Percentiles rank a stretch among this genome's conserved stretches.
phyloP scores from a whole-genome alignment of 2,797 vertebrate species.

The Selene dorsalis region DNA sequence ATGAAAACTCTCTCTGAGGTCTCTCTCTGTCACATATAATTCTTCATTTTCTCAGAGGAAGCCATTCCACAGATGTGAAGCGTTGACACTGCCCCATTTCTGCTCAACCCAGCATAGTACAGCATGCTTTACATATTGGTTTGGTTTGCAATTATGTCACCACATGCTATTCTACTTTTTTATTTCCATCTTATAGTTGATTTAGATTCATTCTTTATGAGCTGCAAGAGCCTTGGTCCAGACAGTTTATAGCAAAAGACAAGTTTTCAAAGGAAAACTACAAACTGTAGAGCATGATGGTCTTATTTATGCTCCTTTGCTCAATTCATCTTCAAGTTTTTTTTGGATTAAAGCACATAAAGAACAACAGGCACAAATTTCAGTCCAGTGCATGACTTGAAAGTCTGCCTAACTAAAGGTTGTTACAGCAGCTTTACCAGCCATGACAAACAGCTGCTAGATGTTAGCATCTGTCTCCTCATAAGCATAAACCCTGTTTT shows the following conservation, averaged over 20 bases:
- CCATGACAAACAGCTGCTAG: constrained; percentile 33
- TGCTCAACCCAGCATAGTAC: constrained; percentile 13
- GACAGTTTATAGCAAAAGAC: neutral
- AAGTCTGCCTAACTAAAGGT: constrained; percentile 15
- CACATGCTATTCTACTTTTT: neutral
- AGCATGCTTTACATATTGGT: neutral
- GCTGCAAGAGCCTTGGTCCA: neutral
- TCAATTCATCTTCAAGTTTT: constrained; percentile 13
- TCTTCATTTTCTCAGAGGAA: constrained; percentile 50
- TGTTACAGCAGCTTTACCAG: constrained; percentile 8
- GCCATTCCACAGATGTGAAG: constrained; percentile 31
- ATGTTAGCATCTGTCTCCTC: constrained; percentile 36
- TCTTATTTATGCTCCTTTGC: constrained; percentile 18
- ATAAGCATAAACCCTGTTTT: constrained; percentile 4
- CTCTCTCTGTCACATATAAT: constrained; percentile 37
- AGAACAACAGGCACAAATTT: neutral
- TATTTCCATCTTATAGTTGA: neutral
- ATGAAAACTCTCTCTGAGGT: constrained; percentile 41
- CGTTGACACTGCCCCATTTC: constrained; percentile 21
- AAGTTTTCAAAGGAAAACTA: neutral
- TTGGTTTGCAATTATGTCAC: constrained; percentile 5
- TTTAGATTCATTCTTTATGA: neutral
- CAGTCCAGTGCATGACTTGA: constrained; percentile 6
- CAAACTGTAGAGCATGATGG: neutral
- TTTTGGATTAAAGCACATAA: constrained; percentile 4